Percentiles rank a stretch among this genome's conserved stretches.
These are phyloP conservation scores for Chelonus insularis DNA, from an alignment of 1,140 invertebrate genomes.

Conservation along the genomic window DNA sequence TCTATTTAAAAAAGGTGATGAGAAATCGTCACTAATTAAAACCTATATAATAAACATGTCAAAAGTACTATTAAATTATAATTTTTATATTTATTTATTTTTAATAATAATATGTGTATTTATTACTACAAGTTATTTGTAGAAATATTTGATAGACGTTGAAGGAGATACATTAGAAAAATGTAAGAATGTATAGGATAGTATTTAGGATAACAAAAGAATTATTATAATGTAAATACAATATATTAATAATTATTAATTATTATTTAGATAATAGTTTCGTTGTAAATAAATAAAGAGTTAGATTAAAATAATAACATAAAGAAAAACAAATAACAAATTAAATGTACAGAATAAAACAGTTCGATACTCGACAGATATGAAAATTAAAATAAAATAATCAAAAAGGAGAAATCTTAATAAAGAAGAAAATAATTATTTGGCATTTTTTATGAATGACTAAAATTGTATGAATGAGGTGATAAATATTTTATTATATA, in stretches of 20 bases:
- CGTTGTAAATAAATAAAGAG: conserved; percentile 6
- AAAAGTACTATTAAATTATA: neutral
- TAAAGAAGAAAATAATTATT: neutral
- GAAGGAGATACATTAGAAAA: neutral
- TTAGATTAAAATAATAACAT: neutral
- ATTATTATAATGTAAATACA: conserved; percentile 2
- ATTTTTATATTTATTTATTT: neutral
- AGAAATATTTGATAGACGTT: neutral
- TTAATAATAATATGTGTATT: neutral
- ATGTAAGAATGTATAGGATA: conserved; percentile 2
- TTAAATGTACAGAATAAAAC: neutral
- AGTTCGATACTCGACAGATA: too few species aligned
- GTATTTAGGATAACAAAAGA: neutral
- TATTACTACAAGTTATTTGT: neutral
- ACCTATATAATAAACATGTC: neutral
- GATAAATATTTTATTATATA: neutral
- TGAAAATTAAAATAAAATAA: too few species aligned
- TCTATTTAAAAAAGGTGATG: too few species aligned
- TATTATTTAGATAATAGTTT: neutral
- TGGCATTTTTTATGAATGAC: neutral
- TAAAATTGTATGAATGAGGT: neutral
- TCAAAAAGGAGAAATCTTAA: neutral
- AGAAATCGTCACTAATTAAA: too few species aligned
- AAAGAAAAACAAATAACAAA: neutral
- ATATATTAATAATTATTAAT: neutral